phyloP scores from a whole-genome alignment of 2,888 invertebrate genomes.

The Agapostemon virescens region DNA sequence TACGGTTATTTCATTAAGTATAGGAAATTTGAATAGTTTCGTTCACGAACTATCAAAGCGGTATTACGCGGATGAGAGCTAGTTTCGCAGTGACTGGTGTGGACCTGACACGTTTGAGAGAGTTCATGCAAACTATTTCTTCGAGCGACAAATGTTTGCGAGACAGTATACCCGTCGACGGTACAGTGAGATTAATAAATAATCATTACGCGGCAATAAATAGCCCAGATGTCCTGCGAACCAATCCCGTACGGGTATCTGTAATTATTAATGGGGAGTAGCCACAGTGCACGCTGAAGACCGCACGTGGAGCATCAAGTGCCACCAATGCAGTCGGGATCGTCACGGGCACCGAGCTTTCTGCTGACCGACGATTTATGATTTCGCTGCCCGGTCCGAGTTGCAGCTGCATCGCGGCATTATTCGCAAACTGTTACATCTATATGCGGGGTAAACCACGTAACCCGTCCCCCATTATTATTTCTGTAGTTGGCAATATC shows the following conservation, averaged over 20 bases:
- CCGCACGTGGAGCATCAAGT: slow-evolving; percentile 69
- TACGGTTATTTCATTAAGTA: background rate
- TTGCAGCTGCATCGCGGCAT: slow-evolving; percentile 32
- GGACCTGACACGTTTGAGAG: background rate
- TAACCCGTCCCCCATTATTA: slow-evolving; percentile 9
- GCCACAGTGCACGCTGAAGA: slow-evolving; percentile 51
- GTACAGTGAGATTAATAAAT: slow-evolving; percentile 77
- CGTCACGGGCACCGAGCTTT: slow-evolving; percentile 56
- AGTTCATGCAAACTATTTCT: background rate
- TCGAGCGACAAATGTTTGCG: slow-evolving; percentile 23
- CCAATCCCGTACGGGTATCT: slow-evolving; percentile 63
- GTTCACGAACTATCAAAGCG: background rate
- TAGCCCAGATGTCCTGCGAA: slow-evolving; percentile 69
- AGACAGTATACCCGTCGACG: slow-evolving; percentile 60
- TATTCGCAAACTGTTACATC: slow-evolving; percentile 31
- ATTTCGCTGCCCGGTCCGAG: slow-evolving; percentile 50
- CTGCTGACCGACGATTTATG: slow-evolving; percentile 64
- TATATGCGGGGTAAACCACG: slow-evolving; percentile 13
- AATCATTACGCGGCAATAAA: slow-evolving; percentile 78
- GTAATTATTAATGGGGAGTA: slow-evolving; percentile 72
- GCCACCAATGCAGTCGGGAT: slow-evolving; percentile 34
- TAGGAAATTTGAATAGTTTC: background rate
- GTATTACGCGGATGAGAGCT: background rate
- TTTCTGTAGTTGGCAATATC: slow-evolving; percentile 6
- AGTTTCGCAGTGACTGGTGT: background rate